Evolutionary conservation across 2,888 invertebrate genomes (phyloP), one percentile per base, ranked within the genome.

Genomic region (Drosophila heteroneura): DNA sequence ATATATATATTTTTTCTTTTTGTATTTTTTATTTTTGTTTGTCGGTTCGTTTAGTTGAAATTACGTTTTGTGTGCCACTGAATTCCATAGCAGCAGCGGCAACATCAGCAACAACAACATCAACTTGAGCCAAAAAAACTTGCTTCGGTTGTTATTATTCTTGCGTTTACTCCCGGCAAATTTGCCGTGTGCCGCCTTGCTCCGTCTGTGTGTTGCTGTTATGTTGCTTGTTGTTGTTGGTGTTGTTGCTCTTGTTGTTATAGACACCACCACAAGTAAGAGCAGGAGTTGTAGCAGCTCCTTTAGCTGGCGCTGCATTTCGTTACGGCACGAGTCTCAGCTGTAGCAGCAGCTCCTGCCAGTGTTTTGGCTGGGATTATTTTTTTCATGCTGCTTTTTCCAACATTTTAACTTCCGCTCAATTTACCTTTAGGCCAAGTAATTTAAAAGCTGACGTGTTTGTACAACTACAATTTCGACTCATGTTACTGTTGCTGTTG

Each of bases 391-490:
- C 87, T 88, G 86, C 68, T 83, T 86, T 86, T 90, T 90, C 85
- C 89, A 83, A 90, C 87, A 91, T 88, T 91, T 91, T 90, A 91
- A 91, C 91, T 90, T 91, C 91, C 88, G 91, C 91, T 91, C 90
- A 90, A 91, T 91, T 91, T 89, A 91, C 91, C 89, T 89, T 91
- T 91, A 88, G 91, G 90, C 89, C 91, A 91, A 91, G 90, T 88
- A 92, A 92, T 92, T 92, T 92, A 91, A 91, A 91, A 91, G 92
- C 89, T 89, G 90, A 90, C 90, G 92, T 92, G 92, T 89, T 92
- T 92, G 83, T 91, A 86, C 83, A 86, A 89, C 91, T 91, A 90
- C 91, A 91, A 89, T 90, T 90, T 90, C 81, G 90, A 78, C 91
- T 90, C 85, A 83, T 91, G 91, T 88, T 89, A 85, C 78, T 75